phyloP scores from a whole-genome alignment of 2,113 vertebrate species.

The Pandion haliaetus region DNA sequence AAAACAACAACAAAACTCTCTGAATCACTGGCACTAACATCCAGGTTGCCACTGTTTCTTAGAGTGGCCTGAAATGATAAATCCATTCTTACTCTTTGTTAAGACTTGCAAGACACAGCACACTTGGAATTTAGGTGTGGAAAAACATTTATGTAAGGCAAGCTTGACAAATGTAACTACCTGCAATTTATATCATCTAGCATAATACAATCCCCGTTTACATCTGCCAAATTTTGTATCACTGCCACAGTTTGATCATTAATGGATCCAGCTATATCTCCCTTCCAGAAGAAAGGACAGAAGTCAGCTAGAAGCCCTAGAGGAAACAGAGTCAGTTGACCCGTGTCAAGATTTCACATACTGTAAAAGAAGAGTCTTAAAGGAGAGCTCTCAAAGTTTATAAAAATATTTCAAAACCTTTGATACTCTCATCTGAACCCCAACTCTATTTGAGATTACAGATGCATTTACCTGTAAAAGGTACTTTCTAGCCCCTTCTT shows the following conservation, averaged over 20 bases:
- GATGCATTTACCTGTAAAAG: neutral
- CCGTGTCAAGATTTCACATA: neutral
- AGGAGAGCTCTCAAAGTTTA: neutral
- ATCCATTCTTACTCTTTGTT: neutral
- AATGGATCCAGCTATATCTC: neutral
- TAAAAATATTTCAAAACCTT: neutral
- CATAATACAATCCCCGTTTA: neutral
- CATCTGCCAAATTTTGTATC: neutral
- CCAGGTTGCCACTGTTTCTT: neutral
- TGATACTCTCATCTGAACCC: neutral
- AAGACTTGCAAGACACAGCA: neutral
- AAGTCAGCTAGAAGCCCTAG: neutral
- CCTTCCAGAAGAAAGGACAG: neutral
- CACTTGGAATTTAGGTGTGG: neutral
- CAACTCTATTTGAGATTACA: neutral
- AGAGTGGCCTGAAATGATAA: neutral
- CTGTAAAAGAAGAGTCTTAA: neutral
- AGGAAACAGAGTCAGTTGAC: neutral
- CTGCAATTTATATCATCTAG: neutral
- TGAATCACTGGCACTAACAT: neutral
- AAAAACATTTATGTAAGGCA: neutral
- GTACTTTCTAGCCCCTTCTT: neutral
- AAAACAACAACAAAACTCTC: neutral
- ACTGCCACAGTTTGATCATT: neutral
- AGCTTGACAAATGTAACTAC: neutral